Evolutionary conservation across 2,113 vertebrate species (phyloP).

Genomic region (Turdus rufiventris): DNA sequence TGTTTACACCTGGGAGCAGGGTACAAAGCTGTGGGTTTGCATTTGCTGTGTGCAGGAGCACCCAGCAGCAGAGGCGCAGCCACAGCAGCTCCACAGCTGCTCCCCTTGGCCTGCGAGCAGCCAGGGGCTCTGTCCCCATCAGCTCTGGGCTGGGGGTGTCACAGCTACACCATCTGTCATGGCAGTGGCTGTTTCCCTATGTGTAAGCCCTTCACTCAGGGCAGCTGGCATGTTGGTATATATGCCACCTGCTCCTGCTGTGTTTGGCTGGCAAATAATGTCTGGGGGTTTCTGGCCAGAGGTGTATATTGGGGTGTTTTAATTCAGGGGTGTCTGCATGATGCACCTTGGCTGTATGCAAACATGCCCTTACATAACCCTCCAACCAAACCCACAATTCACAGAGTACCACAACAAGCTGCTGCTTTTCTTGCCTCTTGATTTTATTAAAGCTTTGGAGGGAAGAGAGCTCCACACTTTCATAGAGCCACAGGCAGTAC

Average conservation of each 20-base stretch:
- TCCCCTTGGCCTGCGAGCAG: rapidly evolving
- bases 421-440: neutral
- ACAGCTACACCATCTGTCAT: rapidly evolving
- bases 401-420: neutral
- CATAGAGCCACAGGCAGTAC: neutral
- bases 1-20: rapidly evolving
- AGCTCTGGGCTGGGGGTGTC: neutral
- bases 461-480: neutral
- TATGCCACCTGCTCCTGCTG: neutral
- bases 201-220: neutral
- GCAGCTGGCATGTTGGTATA: rapidly evolving
- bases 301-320: neutral
- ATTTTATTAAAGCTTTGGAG: neutral
- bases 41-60: neutral
- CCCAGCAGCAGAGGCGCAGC: neutral
- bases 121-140: neutral
- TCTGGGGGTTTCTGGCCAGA: neutral
- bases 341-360: neutral
- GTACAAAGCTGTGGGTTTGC: neutral
- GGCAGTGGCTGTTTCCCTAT: neutral
- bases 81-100: rapidly evolving
- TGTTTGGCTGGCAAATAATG: rapidly evolving
- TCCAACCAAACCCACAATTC: neutral
- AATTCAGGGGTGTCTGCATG: neutral
- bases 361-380: neutral